These are phyloP conservation scores for Epizoanthus ramosus DNA, from an alignment of 92 coral and sea anemone species.

Conservation along the genomic window DNA sequence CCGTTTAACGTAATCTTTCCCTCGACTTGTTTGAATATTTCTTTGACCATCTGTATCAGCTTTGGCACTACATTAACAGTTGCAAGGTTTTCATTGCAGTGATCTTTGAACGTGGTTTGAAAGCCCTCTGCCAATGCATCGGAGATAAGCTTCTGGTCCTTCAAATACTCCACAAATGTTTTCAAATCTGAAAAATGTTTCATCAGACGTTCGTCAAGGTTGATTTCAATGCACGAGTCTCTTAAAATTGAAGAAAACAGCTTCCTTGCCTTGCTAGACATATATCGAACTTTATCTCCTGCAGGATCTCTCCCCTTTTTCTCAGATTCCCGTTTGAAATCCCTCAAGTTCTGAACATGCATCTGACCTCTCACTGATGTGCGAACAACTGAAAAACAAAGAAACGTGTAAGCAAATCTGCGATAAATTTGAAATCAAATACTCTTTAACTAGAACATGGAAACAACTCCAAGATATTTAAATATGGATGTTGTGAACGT, in stretches of 20 bases:
- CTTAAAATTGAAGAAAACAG: not conserved
- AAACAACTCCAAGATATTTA: too few relatives aligned
- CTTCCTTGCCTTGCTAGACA: not conserved
- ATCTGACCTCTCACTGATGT: conserved; percentile 11
- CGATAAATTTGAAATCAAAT: too few relatives aligned
- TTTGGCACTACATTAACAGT: not conserved
- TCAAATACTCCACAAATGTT: too few relatives aligned
- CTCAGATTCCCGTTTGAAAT: not conserved
- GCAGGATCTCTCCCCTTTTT: conserved; percentile 13
- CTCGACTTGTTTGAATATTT: not conserved
- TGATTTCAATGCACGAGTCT: not conserved
- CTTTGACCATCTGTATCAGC: not conserved
- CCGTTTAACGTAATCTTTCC: not conserved
- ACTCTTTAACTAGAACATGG: too few relatives aligned
- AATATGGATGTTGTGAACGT: too few relatives aligned
- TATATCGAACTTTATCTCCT: not conserved
- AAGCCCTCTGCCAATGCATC: not conserved
- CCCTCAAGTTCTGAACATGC: conserved; percentile 17
- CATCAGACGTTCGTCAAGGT: not conserved
- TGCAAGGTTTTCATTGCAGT: not conserved
- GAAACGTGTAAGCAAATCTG: not conserved
- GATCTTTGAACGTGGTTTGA: not conserved
- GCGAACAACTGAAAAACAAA: not conserved
- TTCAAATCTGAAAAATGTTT: not conserved
- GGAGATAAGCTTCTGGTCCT: not conserved